Evolutionary conservation across 2,888 invertebrate species (phyloP), one percentile per base, ranked within the genome.

Genomic region (Troglohyphantes excavatus): DNA sequence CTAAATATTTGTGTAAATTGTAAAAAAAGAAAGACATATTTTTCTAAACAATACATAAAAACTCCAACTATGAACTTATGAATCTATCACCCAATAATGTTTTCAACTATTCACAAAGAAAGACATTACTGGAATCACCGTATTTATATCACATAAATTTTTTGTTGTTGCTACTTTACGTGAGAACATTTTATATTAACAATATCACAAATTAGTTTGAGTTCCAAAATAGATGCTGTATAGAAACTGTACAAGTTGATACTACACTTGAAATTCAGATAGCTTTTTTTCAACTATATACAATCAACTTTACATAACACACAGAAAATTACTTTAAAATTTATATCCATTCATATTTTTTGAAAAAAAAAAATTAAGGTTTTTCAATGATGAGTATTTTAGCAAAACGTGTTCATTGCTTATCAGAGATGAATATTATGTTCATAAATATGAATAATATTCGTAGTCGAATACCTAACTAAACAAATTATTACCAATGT

Each of bases 171-270:
- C 90, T 90, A 90, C 84, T 75, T 90, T 90, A 84, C 33, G 33
- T 79, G 84, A 67, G 90, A 90, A 90, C 81, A 81, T 90, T 85
- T 90, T 65, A 85, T 90, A 85, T 90, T 90, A 90, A 90, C 90
- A 90, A 90, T 90, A 90, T 90, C 90, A 90, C 90, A 90, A 90
- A 90, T 85, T 85, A 85, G 85, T 85, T 90, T 85, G 90, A 90
- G 90, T 90, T 90, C 79, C 84, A 90, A 90, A 90, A 90, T 90
- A 90, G 81, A 90, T 85, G 85, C 81, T 90, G 90, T 85, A 90
- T 90, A 90, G 79, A 90, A 90, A 90, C 90, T 90, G 85, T 90
- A 90, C 90, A 90, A 61, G 90, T 79, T 85, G 65, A 73, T 78
- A 72, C 84, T 78, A 90, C 78, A 67, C 39, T 87, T 73, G 82